These are phyloP conservation scores for Thaumatotibia leucotreta DNA, from an alignment of 1,140 invertebrate species.

Conservation along the genomic window DNA sequence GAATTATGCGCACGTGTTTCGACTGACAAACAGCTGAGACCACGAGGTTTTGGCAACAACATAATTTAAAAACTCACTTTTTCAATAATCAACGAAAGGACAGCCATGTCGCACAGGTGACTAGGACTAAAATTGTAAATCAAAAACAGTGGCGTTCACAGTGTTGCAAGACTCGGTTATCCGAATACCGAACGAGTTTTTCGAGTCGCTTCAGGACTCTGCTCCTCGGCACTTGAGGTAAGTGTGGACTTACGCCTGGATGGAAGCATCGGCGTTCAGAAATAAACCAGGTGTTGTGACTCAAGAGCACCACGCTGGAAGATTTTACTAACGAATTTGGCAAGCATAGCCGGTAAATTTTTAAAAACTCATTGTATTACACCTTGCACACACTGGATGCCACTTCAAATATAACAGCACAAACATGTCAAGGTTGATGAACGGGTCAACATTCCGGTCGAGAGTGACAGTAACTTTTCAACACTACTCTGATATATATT, in stretches of 20 bases:
- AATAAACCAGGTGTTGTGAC: conserved; percentile 17
- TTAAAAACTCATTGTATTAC: conserved; percentile 34
- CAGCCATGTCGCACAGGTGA: neutral
- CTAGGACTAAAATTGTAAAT: neutral
- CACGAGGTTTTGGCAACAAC: conserved; percentile 7
- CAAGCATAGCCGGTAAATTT: conserved; percentile 40
- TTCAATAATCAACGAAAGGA: conserved; percentile 7
- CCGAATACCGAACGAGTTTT: neutral
- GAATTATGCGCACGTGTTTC: neutral
- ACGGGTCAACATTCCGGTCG: conserved; percentile 21
- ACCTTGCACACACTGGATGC: conserved; percentile 21
- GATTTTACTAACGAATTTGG: conserved; percentile 38
- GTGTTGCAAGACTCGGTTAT: neutral
- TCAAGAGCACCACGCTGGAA: conserved; percentile 24
- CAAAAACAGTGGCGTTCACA: neutral
- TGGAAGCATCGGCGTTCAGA: conserved; percentile 14
- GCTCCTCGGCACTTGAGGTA: conserved; percentile 1
- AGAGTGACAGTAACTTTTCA: neutral
- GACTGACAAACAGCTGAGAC: conserved; percentile 1
- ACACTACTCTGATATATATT: neutral
- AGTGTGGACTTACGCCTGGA: conserved; percentile 6
- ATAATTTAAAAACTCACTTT: conserved; percentile 8
- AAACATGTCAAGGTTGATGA: conserved; percentile 34
- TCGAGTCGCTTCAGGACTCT: neutral
- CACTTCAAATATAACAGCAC: conserved; percentile 35